Evolutionary conservation across 2,113 vertebrate species (phyloP), one percentile per base, ranked within the genome.

Genomic region (Forbesichthys papilliferus): DNA sequence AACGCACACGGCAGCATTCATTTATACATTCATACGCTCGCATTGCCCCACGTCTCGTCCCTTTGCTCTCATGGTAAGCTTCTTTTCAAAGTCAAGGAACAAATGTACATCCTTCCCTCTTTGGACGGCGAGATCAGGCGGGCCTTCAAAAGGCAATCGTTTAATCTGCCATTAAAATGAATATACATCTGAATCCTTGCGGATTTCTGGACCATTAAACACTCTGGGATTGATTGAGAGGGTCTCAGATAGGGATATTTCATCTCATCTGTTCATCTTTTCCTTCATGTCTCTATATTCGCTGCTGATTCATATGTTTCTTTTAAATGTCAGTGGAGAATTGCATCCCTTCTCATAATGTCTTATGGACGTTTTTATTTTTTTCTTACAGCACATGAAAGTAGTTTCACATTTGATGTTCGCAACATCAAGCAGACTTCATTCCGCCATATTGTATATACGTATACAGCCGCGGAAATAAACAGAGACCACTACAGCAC

Each of bases 171-270:
- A 56, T 80, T 79, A 61, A 80, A 69, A 76, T 48, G 62, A 74
- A 49, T 2, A 33, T 16, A 66, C 57, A 6, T 12, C 66, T 71
- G 47, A 72, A 79, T 79, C 74, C 75, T 66, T 68, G 86, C 81
- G 66, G 64, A 84, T 78, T 86, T 67, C 73, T 76, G 74, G 70
- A 81, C 84, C 78, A 85, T 88, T 87, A 84, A 81, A 60, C 61
- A 66, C 63, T 42, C 49, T 64, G 59, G 64, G 64, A 84, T 68
- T 73, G 79, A 80, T 67, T 34, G 55, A 86, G 82, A 76, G 48
- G 53, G 49, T 71, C 66, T 73, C 52, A 77, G 73, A 75, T 66
- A 14, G 16, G 70, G 18, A 55, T 33, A 57, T 87, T 86, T 88
- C 73, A 84, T 84, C 81, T 82, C 61, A 20, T 48, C 33, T 73